Conservation (phyloP, 2,888 invertebrate genomes). For the Caenorhabditis sp. region DNA sequence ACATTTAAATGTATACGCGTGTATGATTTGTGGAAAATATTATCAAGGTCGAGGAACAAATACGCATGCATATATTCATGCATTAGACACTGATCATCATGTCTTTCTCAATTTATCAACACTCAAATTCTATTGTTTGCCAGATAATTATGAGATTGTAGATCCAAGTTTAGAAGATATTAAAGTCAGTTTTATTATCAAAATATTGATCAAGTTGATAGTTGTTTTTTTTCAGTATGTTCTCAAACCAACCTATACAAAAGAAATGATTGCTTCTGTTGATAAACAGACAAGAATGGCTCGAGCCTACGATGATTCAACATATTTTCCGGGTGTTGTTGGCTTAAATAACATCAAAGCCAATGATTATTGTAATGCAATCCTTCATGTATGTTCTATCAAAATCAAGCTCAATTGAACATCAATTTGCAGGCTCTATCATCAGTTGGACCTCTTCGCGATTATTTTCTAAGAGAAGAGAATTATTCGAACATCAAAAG, state of each 20-base stretch:
- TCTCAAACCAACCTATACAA: conserved; percentile 91
- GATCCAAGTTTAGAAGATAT: conserved; percentile 96
- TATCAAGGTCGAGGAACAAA: conserved; percentile 94
- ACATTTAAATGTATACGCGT: conserved; percentile 98
- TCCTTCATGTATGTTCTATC: conserved; percentile 81
- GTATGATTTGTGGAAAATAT: conserved; percentile 98
- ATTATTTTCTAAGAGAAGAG: conserved; percentile 92
- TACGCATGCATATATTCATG: conserved; percentile 98
- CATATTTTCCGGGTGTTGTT: conserved; percentile 92
- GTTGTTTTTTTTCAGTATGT: conserved; percentile 84
- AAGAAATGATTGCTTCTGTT: conserved; percentile 82
- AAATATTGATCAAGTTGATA: too few relatives aligned
- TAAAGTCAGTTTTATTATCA: conserved; percentile 74
- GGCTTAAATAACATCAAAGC: conserved; percentile 99
- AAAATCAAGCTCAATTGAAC: neutral
- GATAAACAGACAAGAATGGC: conserved; percentile 83
- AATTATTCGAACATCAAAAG: conserved; percentile 85
- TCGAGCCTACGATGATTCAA: conserved; percentile 86
- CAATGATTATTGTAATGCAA: conserved; percentile 99
- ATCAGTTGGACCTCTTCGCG: conserved; percentile 90
- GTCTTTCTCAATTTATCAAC: conserved; percentile 93
- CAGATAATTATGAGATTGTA: conserved; percentile 98
- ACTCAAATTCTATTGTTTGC: conserved; percentile 95
- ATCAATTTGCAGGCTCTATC: conserved; percentile 82
- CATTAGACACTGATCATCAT: conserved; percentile 95